Percentiles rank a stretch among this genome's conserved stretches.
Conservation (phyloP, 2,113 vertebrate species). For the Xerus inauris region DNA sequence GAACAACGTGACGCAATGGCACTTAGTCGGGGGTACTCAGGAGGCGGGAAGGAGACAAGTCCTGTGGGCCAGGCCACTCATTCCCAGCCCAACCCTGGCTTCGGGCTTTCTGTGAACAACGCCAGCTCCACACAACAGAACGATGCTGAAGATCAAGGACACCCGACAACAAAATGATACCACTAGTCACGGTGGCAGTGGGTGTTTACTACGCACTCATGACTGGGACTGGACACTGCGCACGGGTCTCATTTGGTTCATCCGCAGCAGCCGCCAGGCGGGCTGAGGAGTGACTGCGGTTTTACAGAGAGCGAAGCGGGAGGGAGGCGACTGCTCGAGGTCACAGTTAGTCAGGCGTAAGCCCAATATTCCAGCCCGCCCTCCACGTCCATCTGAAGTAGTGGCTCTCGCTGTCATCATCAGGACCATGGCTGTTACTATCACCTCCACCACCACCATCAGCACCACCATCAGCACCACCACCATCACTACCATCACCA, state of each 20-base stretch:
- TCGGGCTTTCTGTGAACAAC: not conserved
- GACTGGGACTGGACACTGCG: not conserved
- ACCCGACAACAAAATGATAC: not conserved
- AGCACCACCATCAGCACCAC: no score
- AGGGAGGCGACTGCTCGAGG: not conserved
- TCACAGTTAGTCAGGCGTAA: not conserved
- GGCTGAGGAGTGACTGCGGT: not conserved
- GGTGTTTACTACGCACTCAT: not conserved
- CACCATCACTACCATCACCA: not conserved
- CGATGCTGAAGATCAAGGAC: not conserved
- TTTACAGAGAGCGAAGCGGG: not conserved
- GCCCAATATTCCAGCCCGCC: not conserved
- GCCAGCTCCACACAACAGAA: not conserved
- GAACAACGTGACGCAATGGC: not conserved
- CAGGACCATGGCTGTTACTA: no score
- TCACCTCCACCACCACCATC: not conserved
- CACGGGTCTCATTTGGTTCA: not conserved
- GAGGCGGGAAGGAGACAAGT: rapidly evolving
- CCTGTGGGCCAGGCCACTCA: not conserved
- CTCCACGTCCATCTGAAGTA: rapidly evolving
- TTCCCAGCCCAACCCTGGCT: not conserved
- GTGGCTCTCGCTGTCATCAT: not conserved
- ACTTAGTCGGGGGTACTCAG: not conserved
- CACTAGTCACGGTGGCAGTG: rapidly evolving
- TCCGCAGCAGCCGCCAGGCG: no score